Base-by-base conservation (phyloP, 2,888 invertebrate species). In the Brachycybe producta region DNA sequence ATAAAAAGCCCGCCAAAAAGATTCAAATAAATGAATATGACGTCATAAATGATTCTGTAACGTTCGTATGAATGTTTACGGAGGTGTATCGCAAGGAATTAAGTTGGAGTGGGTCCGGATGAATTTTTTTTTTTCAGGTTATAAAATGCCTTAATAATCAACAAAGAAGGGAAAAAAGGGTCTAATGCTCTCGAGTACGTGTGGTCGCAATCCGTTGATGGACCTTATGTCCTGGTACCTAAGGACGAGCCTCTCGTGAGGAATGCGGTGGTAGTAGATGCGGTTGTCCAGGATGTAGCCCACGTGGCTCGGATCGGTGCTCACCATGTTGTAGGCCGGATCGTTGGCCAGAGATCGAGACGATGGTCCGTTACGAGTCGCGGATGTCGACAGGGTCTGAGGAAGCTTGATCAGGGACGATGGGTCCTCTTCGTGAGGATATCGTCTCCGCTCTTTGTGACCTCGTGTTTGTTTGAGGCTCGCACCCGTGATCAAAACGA, bases 131-230 rank as follows among this genome's bases (percentile, higher is more conserved):
- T n/a, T n/a, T n/a, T n/a, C n/a, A 35, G 35, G 8, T 15, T 7
- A 35, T 35, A 35, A 19, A 35, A 35, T 38, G 19, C 15, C 8
- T 45, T 45, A 53, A 23, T 53, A 53, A 34, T 39, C 24, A 15
- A 53, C 46, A 39, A 52, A 53, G 28, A 53, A 53, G 5, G 53
- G 53, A 26, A 47, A 46, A 23, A 50, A 53, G 1, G 50, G 53
- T 15, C 53, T 27, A 32, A 53, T 53, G 40, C 53, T 53, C 26
- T 53, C 53, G 24, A 53, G 40, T 15, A 53, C 30, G 26, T 53
- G 53, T 32, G 49, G 42, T 8, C 24, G 39, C 5, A 53, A 35
- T 8, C 53, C 53, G 30, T 53, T 53, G n/a, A 24, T 40, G 28
- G 43, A 49, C 21, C 53, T 42, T n/a, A 39, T 30, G 8, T 44